A percentile compares a stretch with the other conserved stretches of the same genome.
phyloP scores from a whole-genome alignment of 2,113 vertebrate species.

The Daubentonia madagascariensis region DNA sequence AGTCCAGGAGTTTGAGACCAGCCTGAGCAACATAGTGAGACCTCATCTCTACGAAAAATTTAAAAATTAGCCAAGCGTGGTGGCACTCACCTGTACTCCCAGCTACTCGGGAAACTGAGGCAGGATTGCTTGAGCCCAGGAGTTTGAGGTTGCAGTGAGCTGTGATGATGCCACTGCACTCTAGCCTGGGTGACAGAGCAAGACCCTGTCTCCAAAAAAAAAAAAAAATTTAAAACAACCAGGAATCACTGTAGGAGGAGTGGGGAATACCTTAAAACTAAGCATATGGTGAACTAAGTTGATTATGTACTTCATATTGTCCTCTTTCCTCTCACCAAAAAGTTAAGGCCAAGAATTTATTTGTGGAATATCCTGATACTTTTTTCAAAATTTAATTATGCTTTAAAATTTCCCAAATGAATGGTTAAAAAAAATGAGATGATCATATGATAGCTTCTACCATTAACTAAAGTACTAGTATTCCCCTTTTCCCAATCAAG shows the following conservation, averaged over 20 bases:
- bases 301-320: conserved; percentile 1
- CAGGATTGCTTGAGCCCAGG: too few relatives aligned
- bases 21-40: too few relatives aligned
- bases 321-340: neutral
- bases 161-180: too few relatives aligned
- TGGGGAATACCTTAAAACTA: neutral
- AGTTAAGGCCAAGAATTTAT: neutral
- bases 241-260: neutral
- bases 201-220: too few relatives aligned
- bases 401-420: conserved; percentile 27
- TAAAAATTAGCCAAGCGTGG: too few relatives aligned
- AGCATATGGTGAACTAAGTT: neutral
- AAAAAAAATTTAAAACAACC: too few relatives aligned
- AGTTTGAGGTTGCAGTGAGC: too few relatives aligned
- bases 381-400: neutral
- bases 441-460: conserved; percentile 23
- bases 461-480: neutral
- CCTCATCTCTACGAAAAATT: too few relatives aligned
- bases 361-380: neutral
- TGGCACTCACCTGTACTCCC: too few relatives aligned
- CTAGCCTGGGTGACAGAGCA: too few relatives aligned
- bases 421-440: neutral
- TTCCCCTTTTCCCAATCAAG: neutral
- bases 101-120: too few relatives aligned
- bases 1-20: too few relatives aligned